phyloP scores from a whole-genome alignment of 2,113 vertebrate species.

The Fukomys damarensis region DNA sequence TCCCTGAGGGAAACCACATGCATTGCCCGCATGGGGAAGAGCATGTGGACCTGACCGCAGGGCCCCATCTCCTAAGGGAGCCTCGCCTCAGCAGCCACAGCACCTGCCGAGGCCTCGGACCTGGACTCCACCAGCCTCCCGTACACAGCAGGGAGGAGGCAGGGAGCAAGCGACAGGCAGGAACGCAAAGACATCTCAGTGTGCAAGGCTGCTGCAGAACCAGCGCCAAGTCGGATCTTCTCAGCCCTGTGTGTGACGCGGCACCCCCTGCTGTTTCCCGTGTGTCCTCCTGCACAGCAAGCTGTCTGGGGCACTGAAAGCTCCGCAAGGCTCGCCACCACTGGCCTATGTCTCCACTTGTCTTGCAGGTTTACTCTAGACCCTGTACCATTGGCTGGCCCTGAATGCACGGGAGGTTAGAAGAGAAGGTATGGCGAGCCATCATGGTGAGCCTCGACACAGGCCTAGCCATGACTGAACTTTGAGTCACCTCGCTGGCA shows the following conservation, averaged over 20 bases:
- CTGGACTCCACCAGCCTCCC: not conserved
- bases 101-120: not conserved
- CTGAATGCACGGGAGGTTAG: not conserved
- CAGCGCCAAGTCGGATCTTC: not conserved
- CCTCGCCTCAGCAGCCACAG: not conserved
- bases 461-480: too few relatives aligned
- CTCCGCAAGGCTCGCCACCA: not conserved
- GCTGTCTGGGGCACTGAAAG: not conserved
- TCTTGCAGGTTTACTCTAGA: rapidly evolving
- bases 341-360: rapidly evolving
- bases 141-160: rapidly evolving
- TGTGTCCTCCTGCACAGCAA: too few relatives aligned
- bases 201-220: rapidly evolving
- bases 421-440: not conserved
- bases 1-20: too few relatives aligned
- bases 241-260: rapidly evolving
- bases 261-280: not conserved
- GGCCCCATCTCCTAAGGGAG: not conserved
- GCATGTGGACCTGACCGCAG: rapidly evolving
- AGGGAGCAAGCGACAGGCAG: rapidly evolving
- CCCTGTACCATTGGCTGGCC: not conserved
- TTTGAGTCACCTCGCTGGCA: too few relatives aligned
- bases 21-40: rapidly evolving
- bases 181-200: rapidly evolving
- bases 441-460: too few relatives aligned